Conservation (phyloP, 2,888 invertebrate species). For the Lasioglossum oenotherae region DNA sequence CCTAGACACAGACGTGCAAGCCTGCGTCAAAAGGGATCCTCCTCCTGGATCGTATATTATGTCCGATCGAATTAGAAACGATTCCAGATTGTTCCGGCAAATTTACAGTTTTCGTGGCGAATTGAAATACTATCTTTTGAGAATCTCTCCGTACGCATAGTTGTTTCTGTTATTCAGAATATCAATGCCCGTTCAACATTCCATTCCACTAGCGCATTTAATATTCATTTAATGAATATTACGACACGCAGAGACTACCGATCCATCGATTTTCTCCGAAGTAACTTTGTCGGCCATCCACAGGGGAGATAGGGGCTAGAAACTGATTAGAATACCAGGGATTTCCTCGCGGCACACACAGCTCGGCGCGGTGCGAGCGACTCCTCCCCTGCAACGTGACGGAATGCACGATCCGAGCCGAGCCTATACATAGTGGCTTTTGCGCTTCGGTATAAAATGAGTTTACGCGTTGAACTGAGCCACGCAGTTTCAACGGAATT, state of each 20-base stretch:
- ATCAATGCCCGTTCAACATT: constrained; percentile 13
- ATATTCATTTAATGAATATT: constrained; percentile 42
- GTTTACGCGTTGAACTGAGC: constrained; percentile 23
- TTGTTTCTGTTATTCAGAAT: not conserved
- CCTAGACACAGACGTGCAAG: not conserved
- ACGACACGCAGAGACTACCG: constrained; percentile 25
- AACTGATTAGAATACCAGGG: constrained; percentile 68
- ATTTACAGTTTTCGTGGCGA: not conserved
- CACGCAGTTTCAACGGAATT: constrained; percentile 42
- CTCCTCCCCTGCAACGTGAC: constrained; percentile 71
- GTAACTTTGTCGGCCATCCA: constrained; percentile 31
- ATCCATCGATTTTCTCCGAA: constrained; percentile 49
- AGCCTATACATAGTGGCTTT: constrained; percentile 43
- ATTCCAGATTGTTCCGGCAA: not conserved
- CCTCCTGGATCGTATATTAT: not conserved
- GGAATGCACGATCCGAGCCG: constrained; percentile 65
- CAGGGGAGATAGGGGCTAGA: constrained; percentile 48
- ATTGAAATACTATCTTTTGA: not conserved
- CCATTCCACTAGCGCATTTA: constrained; percentile 6
- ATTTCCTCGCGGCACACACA: constrained; percentile 59
- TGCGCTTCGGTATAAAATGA: constrained; percentile 46
- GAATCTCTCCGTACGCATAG: not conserved
- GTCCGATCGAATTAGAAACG: not conserved
- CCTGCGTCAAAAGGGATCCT: constrained; percentile 9
- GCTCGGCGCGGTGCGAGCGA: constrained; percentile 40